A percentile compares a stretch with the other conserved stretches of the same genome.
These are phyloP conservation scores for Oreonectes daqikongensis DNA, from an alignment of 2,797 vertebrate species.

Conservation along the genomic window DNA sequence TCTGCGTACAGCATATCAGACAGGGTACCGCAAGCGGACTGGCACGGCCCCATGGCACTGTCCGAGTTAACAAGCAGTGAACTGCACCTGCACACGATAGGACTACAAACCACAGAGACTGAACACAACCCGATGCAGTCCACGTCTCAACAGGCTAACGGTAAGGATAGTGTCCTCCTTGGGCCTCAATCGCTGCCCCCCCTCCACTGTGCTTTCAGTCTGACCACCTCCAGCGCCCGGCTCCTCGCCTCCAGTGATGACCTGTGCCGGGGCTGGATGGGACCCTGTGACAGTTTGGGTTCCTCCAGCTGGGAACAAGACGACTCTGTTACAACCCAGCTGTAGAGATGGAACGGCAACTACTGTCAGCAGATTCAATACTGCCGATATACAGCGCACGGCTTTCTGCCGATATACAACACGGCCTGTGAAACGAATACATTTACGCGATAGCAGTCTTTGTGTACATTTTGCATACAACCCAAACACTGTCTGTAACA, in stretches of 20 bases:
- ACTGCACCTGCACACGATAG: constrained; percentile 81
- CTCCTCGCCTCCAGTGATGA: constrained; percentile 85
- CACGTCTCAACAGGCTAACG: constrained; percentile 66
- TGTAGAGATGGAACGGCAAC: constrained; percentile 52
- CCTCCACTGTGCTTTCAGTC: constrained; percentile 84
- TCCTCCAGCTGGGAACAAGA: constrained; percentile 86
- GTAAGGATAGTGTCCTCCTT: constrained; percentile 76
- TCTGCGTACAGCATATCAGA: constrained; percentile 84
- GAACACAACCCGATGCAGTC: constrained; percentile 45
- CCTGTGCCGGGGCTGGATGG: constrained; percentile 82
- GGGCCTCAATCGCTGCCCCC: constrained; percentile 75
- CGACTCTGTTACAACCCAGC: constrained; percentile 84
- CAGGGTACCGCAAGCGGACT: constrained; percentile 80
- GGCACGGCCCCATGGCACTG: constrained; percentile 79
- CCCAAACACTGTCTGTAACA: neutral
- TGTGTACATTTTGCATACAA: neutral
- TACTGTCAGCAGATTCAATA: too few relatives aligned
- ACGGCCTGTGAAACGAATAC: neutral
- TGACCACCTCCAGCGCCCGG: constrained; percentile 83
- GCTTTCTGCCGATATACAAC: too few relatives aligned
- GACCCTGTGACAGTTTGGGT: constrained; percentile 80
- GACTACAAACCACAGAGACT: constrained; percentile 65
- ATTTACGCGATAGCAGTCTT: neutral
- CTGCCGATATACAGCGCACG: too few relatives aligned
- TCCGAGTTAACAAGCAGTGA: constrained; percentile 80